A percentile compares a stretch with the other conserved stretches of the same genome.
Evolutionary conservation across 1,140 invertebrate species (phyloP).

Genomic region (Sminthurinus signatus): DNA sequence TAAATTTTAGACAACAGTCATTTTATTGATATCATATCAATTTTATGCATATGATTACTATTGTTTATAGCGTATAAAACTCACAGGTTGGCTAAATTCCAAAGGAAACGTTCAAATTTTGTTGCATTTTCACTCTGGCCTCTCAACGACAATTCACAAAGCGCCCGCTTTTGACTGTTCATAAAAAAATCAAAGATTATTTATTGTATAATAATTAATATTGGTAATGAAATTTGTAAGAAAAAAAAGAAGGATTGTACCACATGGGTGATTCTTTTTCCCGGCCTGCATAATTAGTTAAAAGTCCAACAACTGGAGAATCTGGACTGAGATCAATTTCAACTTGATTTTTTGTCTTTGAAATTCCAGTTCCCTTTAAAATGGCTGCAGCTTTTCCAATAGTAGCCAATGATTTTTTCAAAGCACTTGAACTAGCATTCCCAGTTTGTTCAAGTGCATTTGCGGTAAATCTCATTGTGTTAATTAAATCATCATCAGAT

Average conservation of each 20-base stretch:
- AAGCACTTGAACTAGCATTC: too few species aligned
- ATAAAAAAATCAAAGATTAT: too few species aligned
- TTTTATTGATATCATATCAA: not conserved
- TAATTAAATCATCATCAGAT: too few species aligned
- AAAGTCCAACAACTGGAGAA: constrained; percentile 32
- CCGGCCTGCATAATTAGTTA: constrained; percentile 26
- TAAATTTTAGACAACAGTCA: not conserved
- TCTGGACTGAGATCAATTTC: constrained; percentile 31
- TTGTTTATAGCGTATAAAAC: constrained; percentile 4
- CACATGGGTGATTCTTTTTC: constrained; percentile 31
- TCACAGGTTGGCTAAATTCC: constrained; percentile 38
- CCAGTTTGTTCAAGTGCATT: too few species aligned
- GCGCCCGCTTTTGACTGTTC: constrained; percentile 32
- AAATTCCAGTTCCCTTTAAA: too few species aligned
- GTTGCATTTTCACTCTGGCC: constrained; percentile 28
- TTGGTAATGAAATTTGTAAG: too few species aligned
- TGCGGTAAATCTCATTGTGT: too few species aligned
- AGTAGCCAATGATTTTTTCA: too few species aligned
- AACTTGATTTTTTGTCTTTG: not conserved
- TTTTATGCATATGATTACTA: not conserved
- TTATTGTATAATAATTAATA: too few species aligned
- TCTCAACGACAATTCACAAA: constrained; percentile 35
- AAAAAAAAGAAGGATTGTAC: too few species aligned
- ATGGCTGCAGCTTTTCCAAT: too few species aligned
- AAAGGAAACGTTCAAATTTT: constrained; percentile 39